phyloP scores from a whole-genome alignment of 2,888 invertebrate genomes.

The Rhaphigaster nebulosa region DNA sequence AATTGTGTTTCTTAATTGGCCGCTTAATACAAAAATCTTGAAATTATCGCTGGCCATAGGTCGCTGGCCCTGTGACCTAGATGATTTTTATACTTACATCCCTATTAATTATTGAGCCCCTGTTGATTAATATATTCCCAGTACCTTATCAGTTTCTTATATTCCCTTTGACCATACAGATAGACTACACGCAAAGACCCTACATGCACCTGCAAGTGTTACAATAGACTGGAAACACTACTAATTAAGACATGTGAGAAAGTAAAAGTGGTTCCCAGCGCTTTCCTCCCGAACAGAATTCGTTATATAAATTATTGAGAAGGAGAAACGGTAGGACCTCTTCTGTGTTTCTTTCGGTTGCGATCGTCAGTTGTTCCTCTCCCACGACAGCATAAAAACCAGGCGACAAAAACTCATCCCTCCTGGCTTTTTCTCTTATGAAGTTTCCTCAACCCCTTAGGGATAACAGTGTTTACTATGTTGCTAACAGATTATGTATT shows the following conservation, averaged over 20 bases:
- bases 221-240: constrained; percentile 34
- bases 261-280: constrained; percentile 55
- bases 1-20: no score
- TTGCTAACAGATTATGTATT: not conserved
- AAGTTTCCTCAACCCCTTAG: not conserved
- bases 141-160: not conserved
- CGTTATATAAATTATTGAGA: constrained; percentile 39
- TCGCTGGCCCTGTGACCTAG: no score
- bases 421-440: not conserved
- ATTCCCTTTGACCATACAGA: not conserved
- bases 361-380: constrained; percentile 1
- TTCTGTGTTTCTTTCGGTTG: not conserved
- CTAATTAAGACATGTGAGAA: constrained; percentile 52
- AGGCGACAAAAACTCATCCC: constrained; percentile 17
- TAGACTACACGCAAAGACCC: not conserved
- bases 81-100: no score
- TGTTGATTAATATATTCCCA: not conserved
- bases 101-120: no score
- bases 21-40: no score
- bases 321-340: constrained; percentile 10
- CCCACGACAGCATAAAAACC: constrained; percentile 24
- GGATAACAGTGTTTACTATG: not conserved
- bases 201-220: not conserved
- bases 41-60: no score
- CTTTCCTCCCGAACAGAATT: constrained; percentile 17